Percentiles rank a stretch among this genome's conserved stretches.
Conservation (phyloP, 2,888 invertebrate species). For the Drosophila trichaetosa region DNA sequence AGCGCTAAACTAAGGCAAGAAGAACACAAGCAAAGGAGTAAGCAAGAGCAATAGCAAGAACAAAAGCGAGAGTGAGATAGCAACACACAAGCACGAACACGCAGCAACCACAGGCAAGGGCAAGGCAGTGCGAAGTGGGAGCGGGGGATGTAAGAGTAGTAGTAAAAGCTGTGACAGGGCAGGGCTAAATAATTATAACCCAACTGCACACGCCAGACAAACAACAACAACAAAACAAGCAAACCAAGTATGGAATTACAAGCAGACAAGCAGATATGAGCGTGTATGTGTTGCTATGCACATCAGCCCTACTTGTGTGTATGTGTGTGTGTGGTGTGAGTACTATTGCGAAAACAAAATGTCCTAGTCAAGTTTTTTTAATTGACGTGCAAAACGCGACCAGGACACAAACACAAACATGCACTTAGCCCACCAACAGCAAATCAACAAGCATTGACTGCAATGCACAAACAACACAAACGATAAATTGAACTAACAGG, state of each 20-base stretch:
- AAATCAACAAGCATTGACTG: constrained; percentile 67
- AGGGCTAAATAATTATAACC: constrained; percentile 78
- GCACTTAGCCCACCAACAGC: constrained; percentile 44
- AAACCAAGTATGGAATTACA: constrained; percentile 58
- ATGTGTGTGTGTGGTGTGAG: constrained; percentile 4
- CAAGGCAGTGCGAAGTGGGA: not conserved
- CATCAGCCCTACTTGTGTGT: not conserved
- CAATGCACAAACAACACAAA: constrained; percentile 37
- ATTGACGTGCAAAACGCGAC: constrained; percentile 69
- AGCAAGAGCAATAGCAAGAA: constrained; percentile 16
- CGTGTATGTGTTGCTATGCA: constrained; percentile 14
- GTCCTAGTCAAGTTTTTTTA: constrained; percentile 60
- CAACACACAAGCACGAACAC: constrained; percentile 14
- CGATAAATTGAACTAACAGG: constrained; percentile 21
- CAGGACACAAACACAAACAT: constrained; percentile 28
- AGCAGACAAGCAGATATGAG: constrained; percentile 35
- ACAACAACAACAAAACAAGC: constrained; percentile 56
- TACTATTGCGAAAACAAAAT: constrained; percentile 33
- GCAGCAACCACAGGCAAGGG: constrained; percentile 37
- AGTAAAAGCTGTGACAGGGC: constrained; percentile 55
- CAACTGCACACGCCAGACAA: constrained; percentile 64
- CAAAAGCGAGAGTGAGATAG: constrained; percentile 1
- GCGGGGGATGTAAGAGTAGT: not conserved
- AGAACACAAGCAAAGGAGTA: constrained; percentile 49
- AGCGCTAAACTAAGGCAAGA: constrained; percentile 72